These are phyloP conservation scores for Alexandromys fortis DNA, from an alignment of 2,113 vertebrate species.

Conservation along the genomic window DNA sequence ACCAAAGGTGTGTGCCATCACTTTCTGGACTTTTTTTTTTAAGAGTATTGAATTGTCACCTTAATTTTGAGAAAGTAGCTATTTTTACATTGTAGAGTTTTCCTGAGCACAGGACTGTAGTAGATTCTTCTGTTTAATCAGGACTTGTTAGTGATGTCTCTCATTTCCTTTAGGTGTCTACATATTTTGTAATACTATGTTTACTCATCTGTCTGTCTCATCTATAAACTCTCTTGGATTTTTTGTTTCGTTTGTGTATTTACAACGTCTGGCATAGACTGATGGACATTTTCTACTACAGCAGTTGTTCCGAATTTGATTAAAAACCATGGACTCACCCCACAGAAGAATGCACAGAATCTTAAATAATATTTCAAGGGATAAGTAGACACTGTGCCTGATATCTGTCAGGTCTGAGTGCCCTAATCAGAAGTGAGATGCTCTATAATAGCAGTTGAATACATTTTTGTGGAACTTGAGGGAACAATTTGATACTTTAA, in stretches of 20 bases:
- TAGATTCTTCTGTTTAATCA: background rate
- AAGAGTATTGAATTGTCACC: conserved; percentile 45
- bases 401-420: background rate
- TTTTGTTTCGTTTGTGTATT: conserved; percentile 50
- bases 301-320: conserved; percentile 24
- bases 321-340: background rate
- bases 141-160: background rate
- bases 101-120: background rate
- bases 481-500: conserved; percentile 1
- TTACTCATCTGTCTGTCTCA: conserved; percentile 24
- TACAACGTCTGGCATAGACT: background rate
- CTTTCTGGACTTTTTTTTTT: background rate
- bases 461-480: background rate
- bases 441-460: background rate
- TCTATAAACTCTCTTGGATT: background rate
- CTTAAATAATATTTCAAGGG: background rate
- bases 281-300: background rate
- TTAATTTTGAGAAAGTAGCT: conserved; percentile 18
- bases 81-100: conserved; percentile 7
- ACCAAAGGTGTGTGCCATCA: background rate
- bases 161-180: conserved; percentile 23
- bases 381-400: background rate
- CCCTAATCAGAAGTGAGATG: conserved; percentile 11
- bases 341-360: background rate
- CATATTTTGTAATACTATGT: conserved; percentile 19